Evolutionary conservation across 2,113 vertebrate species (phyloP), one percentile per base, ranked within the genome.

Genomic region (Oceanites oceanicus): DNA sequence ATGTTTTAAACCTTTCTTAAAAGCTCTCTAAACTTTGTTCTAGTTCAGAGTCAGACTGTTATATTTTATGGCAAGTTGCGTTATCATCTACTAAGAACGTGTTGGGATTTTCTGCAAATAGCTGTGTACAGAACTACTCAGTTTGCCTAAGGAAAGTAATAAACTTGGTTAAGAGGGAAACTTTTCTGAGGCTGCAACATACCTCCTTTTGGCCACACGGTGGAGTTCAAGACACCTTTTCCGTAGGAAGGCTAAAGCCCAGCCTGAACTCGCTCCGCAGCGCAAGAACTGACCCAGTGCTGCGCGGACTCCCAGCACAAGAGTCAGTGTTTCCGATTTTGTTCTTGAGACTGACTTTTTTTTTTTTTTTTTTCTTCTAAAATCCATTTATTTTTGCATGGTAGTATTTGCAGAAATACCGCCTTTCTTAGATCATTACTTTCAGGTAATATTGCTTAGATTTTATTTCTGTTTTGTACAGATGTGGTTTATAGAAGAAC

Each of bases 121-220:
- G 16, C 73, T 84, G 7, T 22, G 11, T 75, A 30, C 71, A 68
- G 84, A 91, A 13, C 63, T 92, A 44, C 70, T 91, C 63, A 4
- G 16, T 94, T 96, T 88, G 36, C 34, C 79, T 81, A 13, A 92
- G 40, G 34, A 68, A 84, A 92, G 19, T 55, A 38, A 40, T 40
- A n/a, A 52, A n/a, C 20, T 25, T 59, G 25, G 26, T 25, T 25
- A 13, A 61, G 47, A 59, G 52, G 66, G 56, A 47, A 72, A 20
- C 42, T 40, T 66, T 84, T 55, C 74, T 53, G 58, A 94, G 75
- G 61, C 77, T 87, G 45, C 82, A 72, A 15, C 94, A 73, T 72
- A 78, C 32, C 81, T 90, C 88, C 52, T 88, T 58, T 77, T 86
- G 81, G 81, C 97, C 97, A 89, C 94, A 67, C 30, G 86, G 88